A percentile compares a stretch with the other conserved stretches of the same genome.
Conservation (phyloP, 2,888 invertebrate genomes). For the Phragmatobia fuliginosa region DNA sequence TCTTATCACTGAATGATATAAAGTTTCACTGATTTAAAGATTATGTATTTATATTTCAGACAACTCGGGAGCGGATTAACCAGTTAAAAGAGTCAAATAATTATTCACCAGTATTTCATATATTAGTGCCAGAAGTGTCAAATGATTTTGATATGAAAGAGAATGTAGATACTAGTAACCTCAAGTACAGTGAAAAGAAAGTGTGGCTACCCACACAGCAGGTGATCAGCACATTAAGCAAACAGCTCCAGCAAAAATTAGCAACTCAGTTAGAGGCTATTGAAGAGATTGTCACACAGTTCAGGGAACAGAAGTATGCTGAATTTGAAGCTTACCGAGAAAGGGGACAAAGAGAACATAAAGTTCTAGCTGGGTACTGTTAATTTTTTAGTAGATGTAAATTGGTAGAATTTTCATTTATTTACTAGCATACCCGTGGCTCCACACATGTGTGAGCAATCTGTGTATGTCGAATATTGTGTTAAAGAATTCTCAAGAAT, state of each 20-base stretch:
- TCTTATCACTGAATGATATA: constrained; percentile 41
- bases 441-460: too few species aligned
- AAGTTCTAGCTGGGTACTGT: constrained; percentile 87
- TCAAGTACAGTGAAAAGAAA: constrained; percentile 66
- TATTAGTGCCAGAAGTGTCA: constrained; percentile 87
- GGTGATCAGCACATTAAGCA: constrained; percentile 87
- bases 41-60: constrained; percentile 74
- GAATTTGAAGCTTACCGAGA: constrained; percentile 91
- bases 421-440: too few species aligned
- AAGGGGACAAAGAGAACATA: constrained; percentile 90
- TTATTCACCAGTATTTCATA: constrained; percentile 91
- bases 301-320: constrained; percentile 91
- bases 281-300: constrained; percentile 92
- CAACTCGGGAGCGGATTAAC: constrained; percentile 86
- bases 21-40: constrained; percentile 34
- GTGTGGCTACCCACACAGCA: constrained; percentile 83
- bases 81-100: constrained; percentile 88
- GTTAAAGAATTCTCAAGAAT: too few species aligned
- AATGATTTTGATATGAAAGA: constrained; percentile 84
- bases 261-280: constrained; percentile 90
- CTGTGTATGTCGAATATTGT: too few species aligned
- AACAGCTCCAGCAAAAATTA: constrained; percentile 89
- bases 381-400: background rate
- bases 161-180: constrained; percentile 78
- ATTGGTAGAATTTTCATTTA: background rate